phyloP scores from a whole-genome alignment of 2,797 vertebrate genomes.

The Danio tinwini region DNA sequence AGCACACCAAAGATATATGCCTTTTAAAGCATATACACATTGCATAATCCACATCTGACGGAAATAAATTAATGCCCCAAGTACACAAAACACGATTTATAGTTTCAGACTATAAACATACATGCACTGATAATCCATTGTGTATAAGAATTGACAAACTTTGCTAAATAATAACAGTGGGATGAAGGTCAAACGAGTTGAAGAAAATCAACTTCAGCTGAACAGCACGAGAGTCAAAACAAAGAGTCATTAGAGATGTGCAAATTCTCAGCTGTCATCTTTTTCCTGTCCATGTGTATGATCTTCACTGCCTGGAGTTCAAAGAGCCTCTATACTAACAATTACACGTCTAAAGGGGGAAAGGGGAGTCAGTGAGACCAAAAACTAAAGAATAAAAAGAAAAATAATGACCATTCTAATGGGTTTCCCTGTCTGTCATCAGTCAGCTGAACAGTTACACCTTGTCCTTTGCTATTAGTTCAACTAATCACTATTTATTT shows the following conservation, averaged over 20 bases:
- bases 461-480: background rate
- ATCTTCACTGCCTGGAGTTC: constrained; percentile 36
- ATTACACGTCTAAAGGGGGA: background rate
- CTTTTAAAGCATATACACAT: constrained; percentile 20
- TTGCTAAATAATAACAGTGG: background rate
- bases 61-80: background rate
- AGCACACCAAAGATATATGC: background rate
- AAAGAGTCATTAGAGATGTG: constrained; percentile 31
- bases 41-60: background rate
- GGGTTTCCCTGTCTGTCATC: constrained; percentile 1
- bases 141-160: background rate
- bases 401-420: background rate
- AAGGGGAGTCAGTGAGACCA: constrained; percentile 3
- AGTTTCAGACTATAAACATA: constrained; percentile 15
- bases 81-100: constrained; percentile 27
- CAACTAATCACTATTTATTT: too few species aligned
- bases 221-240: constrained; percentile 40
- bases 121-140: constrained; percentile 17
- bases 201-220: constrained; percentile 12
- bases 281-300: constrained; percentile 32
- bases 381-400: background rate
- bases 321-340: constrained; percentile 30
- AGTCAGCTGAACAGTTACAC: background rate
- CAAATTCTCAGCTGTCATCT: constrained; percentile 42
- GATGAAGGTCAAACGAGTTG: constrained; percentile 20